phyloP scores from a whole-genome alignment of 1,140 invertebrate species.

The Sycophaga agraensis region DNA sequence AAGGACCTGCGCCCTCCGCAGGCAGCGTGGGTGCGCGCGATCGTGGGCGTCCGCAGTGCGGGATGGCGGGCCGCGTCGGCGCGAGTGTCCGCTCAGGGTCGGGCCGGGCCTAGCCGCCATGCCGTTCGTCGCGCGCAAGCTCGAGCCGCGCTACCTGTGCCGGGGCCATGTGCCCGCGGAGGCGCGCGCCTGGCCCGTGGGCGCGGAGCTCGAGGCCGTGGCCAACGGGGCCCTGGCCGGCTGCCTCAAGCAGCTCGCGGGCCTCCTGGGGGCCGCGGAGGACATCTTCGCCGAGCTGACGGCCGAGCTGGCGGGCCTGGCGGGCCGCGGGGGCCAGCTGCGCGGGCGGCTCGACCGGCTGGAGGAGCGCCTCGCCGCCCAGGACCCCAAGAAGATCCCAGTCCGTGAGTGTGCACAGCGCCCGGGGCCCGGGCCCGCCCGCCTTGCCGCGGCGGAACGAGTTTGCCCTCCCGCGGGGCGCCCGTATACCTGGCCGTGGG shows the following conservation, averaged over 20 bases:
- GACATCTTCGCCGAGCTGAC: conserved; percentile 61
- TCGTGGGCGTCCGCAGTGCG: not conserved
- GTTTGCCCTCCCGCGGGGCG: too few species aligned
- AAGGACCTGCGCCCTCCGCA: not conserved
- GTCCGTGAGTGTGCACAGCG: conserved; percentile 60
- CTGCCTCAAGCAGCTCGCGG: conserved; percentile 60
- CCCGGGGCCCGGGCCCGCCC: too few species aligned
- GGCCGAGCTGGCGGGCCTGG: conserved; percentile 56
- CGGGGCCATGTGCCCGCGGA: conserved; percentile 52
- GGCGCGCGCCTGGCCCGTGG: conserved; percentile 50
- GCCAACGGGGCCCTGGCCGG: conserved; percentile 59
- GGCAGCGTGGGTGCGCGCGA: not conserved
- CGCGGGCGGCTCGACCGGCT: conserved; percentile 52
- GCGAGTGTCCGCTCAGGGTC: not conserved
- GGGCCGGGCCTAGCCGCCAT: conserved; percentile 32
- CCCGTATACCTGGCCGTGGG: too few species aligned
- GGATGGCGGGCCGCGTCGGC: conserved; percentile 1
- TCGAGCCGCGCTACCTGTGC: conserved; percentile 54
- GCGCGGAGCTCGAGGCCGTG: conserved; percentile 57
- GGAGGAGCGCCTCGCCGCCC: conserved; percentile 45
- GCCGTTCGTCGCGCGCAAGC: conserved; percentile 55
- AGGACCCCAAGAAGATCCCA: conserved; percentile 62
- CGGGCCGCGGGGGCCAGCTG: conserved; percentile 56
- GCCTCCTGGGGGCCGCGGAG: conserved; percentile 58
- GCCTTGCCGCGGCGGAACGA: too few species aligned